phyloP scores from a whole-genome alignment of 37 sponge, comb jelly and placozoan species.

The Crambe crambe region DNA sequence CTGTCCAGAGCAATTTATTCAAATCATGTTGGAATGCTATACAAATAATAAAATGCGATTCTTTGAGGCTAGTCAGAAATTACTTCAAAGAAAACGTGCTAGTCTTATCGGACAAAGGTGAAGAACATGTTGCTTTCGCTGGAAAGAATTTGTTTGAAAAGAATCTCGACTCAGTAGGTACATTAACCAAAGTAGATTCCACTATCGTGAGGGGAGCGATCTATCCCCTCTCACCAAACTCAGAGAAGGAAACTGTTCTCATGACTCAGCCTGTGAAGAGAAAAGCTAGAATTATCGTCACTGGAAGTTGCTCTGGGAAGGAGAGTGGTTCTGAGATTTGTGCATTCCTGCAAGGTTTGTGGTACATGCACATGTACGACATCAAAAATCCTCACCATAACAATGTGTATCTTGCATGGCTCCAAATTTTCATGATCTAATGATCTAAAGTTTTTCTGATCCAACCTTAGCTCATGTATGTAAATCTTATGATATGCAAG shows the following conservation, averaged over 20 bases:
- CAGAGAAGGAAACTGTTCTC: not conserved
- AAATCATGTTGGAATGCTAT: conserved; percentile 18
- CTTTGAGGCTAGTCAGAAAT: not conserved
- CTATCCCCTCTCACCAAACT: not conserved
- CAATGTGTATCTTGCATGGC: too few species aligned
- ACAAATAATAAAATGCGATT: not conserved
- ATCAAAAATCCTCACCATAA: too few species aligned
- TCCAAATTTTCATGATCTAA: too few species aligned
- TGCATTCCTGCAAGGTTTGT: not conserved
- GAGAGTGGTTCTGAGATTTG: not conserved
- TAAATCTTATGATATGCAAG: too few species aligned
- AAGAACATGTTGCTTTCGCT: not conserved
- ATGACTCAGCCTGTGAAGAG: not conserved
- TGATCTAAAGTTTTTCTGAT: too few species aligned
- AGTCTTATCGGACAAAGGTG: not conserved
- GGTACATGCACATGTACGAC: too few species aligned
- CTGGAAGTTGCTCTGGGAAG: not conserved
- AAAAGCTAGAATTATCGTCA: not conserved
- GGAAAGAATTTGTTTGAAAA: conserved; percentile 17
- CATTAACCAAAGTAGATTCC: too few species aligned
- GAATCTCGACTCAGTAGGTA: not conserved
- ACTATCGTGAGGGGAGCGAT: not conserved
- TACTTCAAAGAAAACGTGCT: conserved; percentile 15
- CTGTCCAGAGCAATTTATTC: conserved; percentile 22
- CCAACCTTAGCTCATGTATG: too few species aligned